phyloP scores from a whole-genome alignment of 2,113 vertebrate genomes.

The Halcyon senegalensis region DNA sequence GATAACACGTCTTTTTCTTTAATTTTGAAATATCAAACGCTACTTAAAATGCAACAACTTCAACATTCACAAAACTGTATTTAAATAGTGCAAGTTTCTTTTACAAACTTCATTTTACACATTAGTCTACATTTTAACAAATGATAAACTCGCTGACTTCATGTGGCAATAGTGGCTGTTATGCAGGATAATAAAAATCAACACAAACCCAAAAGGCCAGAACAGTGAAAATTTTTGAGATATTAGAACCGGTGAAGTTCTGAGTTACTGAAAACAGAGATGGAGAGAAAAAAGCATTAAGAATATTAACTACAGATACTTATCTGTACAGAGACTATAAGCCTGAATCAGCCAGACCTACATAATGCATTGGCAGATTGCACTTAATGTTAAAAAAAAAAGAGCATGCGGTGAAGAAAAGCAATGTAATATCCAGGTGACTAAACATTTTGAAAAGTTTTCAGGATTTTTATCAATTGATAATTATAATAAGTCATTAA shows the following conservation, averaged over 20 bases:
- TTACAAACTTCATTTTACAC: not conserved
- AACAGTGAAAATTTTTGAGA: not conserved
- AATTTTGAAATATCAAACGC: not conserved
- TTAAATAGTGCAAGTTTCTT: not conserved
- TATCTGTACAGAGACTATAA: not conserved
- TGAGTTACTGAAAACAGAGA: not conserved
- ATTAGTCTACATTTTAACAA: not conserved
- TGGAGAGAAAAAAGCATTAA: not conserved
- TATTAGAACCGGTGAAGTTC: not conserved
- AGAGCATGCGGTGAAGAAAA: not conserved
- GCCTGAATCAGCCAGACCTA: not conserved
- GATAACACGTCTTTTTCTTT: not conserved
- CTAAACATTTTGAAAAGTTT: not conserved
- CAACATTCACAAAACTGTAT: not conserved
- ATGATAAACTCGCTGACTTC: not conserved
- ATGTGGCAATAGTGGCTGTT: not conserved
- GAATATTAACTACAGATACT: fast-evolving
- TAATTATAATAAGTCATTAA: not conserved
- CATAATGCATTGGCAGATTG: not conserved
- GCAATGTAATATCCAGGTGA: not conserved
- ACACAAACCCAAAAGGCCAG: not conserved
- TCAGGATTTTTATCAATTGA: not conserved
- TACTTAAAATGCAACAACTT: not conserved
- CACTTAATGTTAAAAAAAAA: not conserved
- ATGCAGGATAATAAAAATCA: not conserved